Percentiles rank a stretch among this genome's conserved stretches.
Conservation (phyloP, 2,113 vertebrate genomes). For the Cranoglanis bouderius region DNA sequence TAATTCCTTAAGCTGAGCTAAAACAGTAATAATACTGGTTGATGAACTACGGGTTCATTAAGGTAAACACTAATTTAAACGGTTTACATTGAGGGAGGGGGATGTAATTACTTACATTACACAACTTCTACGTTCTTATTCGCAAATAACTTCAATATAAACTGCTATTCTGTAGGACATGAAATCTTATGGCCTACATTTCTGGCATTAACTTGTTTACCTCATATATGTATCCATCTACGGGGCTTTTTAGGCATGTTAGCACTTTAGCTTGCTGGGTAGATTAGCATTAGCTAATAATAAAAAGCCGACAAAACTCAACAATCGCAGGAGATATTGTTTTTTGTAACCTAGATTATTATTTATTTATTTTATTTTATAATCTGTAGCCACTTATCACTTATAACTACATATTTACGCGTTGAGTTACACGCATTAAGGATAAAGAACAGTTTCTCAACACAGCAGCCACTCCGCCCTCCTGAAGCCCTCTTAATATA, state of each 20-base stretch:
- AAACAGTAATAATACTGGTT: not conserved
- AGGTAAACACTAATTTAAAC: not conserved
- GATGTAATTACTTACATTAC: not conserved
- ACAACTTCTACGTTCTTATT: not conserved
- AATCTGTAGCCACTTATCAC: not conserved
- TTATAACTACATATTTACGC: not conserved
- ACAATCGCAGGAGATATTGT: not conserved
- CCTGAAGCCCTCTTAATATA: not conserved
- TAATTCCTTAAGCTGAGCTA: not conserved
- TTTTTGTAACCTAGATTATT: not conserved
- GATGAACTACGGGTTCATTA: not conserved
- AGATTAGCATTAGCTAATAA: not conserved
- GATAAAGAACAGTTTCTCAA: not conserved
- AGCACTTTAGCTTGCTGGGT: not conserved
- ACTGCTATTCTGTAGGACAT: not conserved
- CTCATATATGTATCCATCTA: too few species aligned
- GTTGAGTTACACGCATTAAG: not conserved
- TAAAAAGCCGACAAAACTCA: not conserved
- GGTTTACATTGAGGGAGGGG: not conserved
- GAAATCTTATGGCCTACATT: not conserved
- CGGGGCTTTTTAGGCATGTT: not conserved
- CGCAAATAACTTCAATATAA: not conserved
- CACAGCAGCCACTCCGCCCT: not conserved
- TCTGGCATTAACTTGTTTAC: not conserved
- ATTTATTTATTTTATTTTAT: not conserved